A percentile compares a stretch with the other conserved stretches of the same genome.
These are phyloP conservation scores for Heliconius ethilla DNA, from an alignment of 2,888 invertebrate species.

Conservation along the genomic window DNA sequence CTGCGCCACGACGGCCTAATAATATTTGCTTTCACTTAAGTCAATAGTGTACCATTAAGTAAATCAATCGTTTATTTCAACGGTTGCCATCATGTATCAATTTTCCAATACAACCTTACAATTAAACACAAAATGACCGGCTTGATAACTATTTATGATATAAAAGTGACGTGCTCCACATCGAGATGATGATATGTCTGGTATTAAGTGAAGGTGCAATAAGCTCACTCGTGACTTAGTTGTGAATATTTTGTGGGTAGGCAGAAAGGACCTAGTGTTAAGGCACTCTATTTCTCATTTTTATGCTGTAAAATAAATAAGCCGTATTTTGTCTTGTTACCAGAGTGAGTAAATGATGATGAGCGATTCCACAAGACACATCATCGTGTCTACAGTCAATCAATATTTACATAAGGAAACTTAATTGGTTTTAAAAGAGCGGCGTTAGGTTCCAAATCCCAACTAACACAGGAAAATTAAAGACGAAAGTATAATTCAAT, in stretches of 20 bases:
- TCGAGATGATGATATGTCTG: neutral
- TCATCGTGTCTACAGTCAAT: no score
- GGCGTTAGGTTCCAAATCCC: neutral
- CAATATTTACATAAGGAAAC: no score
- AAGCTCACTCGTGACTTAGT: no score
- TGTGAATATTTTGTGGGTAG: no score
- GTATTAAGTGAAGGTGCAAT: no score
- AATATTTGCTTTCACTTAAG: neutral
- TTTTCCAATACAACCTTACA: slow-evolving; percentile 7
- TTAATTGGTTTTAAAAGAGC: no score
- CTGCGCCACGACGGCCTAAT: no score
- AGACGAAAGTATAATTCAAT: no score
- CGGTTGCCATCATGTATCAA: slow-evolving; percentile 10
- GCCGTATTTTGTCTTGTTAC: neutral
- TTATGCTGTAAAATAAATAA: neutral
- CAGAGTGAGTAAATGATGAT: neutral
- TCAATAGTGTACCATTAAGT: neutral
- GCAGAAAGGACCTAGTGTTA: neutral
- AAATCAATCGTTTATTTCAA: slow-evolving; percentile 3
- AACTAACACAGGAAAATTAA: no score
- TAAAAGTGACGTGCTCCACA: neutral
- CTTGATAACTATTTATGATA: slow-evolving; percentile 1
- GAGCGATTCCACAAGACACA: neutral
- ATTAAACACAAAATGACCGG: slow-evolving; percentile 6
- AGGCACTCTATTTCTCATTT: neutral